These are phyloP conservation scores for Gymnoscopelus microlampas DNA, from an alignment of 2,797 vertebrate genomes.

Conservation along the genomic window DNA sequence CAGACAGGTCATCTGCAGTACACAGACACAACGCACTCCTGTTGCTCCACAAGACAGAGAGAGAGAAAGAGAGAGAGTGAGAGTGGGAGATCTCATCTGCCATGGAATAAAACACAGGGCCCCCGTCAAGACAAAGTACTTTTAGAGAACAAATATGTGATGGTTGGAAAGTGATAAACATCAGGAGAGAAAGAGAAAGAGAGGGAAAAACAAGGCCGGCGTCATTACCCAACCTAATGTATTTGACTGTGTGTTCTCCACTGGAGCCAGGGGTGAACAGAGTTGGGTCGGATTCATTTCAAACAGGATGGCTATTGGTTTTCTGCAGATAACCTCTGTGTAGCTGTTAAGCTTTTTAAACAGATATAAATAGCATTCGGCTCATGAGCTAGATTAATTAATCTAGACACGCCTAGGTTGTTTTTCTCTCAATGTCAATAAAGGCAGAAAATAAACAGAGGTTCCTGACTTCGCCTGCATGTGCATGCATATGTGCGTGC, in stretches of 20 bases:
- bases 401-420: slow-evolving; percentile 45
- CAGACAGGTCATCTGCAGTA: slow-evolving; percentile 55
- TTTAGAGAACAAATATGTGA: slow-evolving; percentile 19
- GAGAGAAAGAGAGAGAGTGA: neutral
- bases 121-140: slow-evolving; percentile 40
- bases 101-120: slow-evolving; percentile 25
- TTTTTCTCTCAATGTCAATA: slow-evolving; percentile 59
- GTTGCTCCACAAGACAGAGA: slow-evolving; percentile 50
- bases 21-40: slow-evolving; percentile 46
- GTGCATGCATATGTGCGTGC: slow-evolving; percentile 2
- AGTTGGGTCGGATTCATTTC: slow-evolving; percentile 55
- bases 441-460: slow-evolving; percentile 29
- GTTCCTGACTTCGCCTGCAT: neutral
- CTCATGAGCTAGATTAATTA: slow-evolving; percentile 60
- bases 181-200: slow-evolving; percentile 6
- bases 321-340: slow-evolving; percentile 37
- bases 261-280: slow-evolving; percentile 43
- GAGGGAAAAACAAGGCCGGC: slow-evolving; percentile 13
- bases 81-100: neutral
- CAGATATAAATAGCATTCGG: slow-evolving; percentile 62
- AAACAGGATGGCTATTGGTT: slow-evolving; percentile 55
- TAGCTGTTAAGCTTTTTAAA: slow-evolving; percentile 63
- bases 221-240: slow-evolving; percentile 23
- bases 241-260: slow-evolving; percentile 26
- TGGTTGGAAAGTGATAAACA: slow-evolving; percentile 7